Percentiles rank a stretch among this genome's conserved stretches.
Conservation (phyloP, 2,888 invertebrate genomes). For the Xestia sexstrigata region DNA sequence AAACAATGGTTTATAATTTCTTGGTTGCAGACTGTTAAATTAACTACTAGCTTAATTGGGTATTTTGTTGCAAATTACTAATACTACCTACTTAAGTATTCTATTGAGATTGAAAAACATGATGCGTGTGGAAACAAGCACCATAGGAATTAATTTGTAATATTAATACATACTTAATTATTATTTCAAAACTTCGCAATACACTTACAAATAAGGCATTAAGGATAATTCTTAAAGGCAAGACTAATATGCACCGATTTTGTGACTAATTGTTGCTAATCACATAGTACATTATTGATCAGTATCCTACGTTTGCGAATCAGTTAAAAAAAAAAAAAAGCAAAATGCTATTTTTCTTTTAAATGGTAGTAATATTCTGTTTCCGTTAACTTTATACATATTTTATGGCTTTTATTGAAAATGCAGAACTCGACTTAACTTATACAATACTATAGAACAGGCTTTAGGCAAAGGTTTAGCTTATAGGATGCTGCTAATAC, state of each 20-base stretch:
- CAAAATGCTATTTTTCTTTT: neutral
- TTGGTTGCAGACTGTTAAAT: neutral
- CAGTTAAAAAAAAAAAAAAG: neutral
- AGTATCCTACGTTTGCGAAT: neutral
- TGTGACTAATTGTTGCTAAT: neutral
- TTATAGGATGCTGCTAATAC: neutral
- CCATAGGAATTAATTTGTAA: neutral
- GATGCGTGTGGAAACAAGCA: neutral
- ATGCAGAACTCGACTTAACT: neutral
- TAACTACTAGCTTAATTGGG: neutral
- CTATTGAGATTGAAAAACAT: neutral
- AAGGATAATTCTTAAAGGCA: neutral
- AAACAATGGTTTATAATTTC: neutral
- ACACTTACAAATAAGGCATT: neutral
- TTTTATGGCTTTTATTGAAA: neutral
- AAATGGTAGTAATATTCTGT: neutral
- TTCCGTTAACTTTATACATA: neutral
- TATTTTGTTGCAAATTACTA: conserved; percentile 3
- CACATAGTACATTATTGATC: neutral
- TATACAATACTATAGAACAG: neutral
- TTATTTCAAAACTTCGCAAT: neutral
- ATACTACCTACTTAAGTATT: neutral
- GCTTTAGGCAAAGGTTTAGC: neutral
- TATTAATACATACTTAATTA: too few species aligned
- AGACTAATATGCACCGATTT: neutral